Evolutionary conservation across 2,113 vertebrate genomes (phyloP).

Genomic region (Hydrolagus affinis): DNA sequence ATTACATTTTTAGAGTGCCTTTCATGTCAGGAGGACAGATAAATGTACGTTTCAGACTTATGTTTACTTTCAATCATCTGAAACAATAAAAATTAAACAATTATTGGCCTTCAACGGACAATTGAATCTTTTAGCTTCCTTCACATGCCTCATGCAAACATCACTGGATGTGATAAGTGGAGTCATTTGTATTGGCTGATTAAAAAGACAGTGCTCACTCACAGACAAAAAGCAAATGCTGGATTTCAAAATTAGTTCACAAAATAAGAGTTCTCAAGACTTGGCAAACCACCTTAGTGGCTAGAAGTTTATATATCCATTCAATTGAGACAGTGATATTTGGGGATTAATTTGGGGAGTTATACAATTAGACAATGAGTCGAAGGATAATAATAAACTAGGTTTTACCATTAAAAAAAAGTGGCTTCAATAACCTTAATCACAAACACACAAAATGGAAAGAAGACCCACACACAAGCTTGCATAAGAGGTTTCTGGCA

Average conservation of each 20-base stretch:
- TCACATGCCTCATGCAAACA: constrained; percentile 6
- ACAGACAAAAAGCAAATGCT: background rate
- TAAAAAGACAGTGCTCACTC: background rate
- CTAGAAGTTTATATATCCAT: background rate
- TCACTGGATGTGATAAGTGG: background rate
- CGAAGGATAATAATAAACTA: no score
- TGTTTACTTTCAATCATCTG: background rate
- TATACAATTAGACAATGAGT: no score
- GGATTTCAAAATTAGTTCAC: background rate
- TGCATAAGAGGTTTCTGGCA: no score
- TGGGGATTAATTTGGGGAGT: no score
- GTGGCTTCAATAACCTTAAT: no score
- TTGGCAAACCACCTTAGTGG: background rate
- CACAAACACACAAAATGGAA: no score
- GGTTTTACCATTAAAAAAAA: no score
- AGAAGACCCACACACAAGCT: no score
- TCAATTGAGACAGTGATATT: background rate
- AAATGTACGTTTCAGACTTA: background rate
- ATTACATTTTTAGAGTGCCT: no score
- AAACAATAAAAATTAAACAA: constrained; percentile 2
- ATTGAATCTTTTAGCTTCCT: background rate
- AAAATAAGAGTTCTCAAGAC: background rate
- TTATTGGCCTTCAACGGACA: constrained; percentile 6
- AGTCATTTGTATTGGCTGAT: constrained; percentile 15
- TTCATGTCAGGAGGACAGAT: no score